Evolutionary conservation across 1,140 invertebrate genomes (phyloP).

Genomic region (Melitaea cinxia): DNA sequence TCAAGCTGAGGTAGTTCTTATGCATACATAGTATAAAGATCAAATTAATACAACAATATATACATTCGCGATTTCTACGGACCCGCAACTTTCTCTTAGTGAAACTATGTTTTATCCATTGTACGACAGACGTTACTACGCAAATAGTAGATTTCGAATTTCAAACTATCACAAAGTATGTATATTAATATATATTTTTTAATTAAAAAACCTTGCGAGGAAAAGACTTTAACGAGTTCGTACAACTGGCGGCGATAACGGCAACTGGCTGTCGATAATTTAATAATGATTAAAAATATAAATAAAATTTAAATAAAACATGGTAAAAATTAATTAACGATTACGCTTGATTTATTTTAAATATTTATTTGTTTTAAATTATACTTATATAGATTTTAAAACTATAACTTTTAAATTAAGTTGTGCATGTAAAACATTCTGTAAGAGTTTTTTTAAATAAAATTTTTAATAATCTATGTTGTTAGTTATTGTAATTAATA

Average conservation of each 20-base stretch:
- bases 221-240: slow-evolving; percentile 8
- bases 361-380: no score
- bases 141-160: slow-evolving; percentile 53
- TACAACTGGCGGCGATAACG: no score
- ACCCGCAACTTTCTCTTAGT: slow-evolving; percentile 71
- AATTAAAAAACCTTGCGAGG: neutral
- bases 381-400: no score
- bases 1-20: slow-evolving; percentile 34
- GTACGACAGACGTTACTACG: slow-evolving; percentile 37
- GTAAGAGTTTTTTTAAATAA: no score
- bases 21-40: slow-evolving; percentile 32
- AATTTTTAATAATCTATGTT: no score
- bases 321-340: neutral
- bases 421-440: no score
- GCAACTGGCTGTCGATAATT: neutral
- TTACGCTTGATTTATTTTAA: no score
- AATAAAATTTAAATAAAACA: no score
- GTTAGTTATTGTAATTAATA: no score
- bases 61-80: slow-evolving; percentile 68
- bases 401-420: no score
- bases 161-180: slow-evolving; percentile 18
- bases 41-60: slow-evolving; percentile 22
- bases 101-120: slow-evolving; percentile 75
- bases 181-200: neutral
- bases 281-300: neutral